Percentiles rank a stretch among this genome's conserved stretches.
phyloP scores from a whole-genome alignment of 1,140 invertebrate genomes.

The Whitmania pigra region DNA sequence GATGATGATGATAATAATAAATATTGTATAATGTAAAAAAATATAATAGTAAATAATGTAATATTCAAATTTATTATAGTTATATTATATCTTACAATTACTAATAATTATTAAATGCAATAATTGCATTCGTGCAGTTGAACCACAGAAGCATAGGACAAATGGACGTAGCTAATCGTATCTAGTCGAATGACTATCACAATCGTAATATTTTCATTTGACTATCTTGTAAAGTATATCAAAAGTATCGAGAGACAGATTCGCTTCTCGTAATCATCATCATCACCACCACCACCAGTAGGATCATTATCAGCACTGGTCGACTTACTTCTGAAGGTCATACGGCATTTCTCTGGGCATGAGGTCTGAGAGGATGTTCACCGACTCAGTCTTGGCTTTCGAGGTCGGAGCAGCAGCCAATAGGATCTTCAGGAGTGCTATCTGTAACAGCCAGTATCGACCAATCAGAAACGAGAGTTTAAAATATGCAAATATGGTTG shows the following conservation, averaged over 20 bases:
- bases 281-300: constrained; percentile 10
- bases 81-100: too few species aligned
- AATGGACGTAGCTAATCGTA: not conserved
- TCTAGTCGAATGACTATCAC: too few species aligned
- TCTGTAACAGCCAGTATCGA: constrained; percentile 41
- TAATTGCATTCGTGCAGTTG: not conserved
- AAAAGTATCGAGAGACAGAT: too few species aligned
- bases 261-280: too few species aligned
- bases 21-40: constrained; percentile 9
- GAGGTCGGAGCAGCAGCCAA: constrained; percentile 91
- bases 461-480: not conserved
- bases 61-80: too few species aligned
- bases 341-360: constrained; percentile 88
- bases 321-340: constrained; percentile 33
- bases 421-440: constrained; percentile 87
- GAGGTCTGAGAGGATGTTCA: constrained; percentile 94
- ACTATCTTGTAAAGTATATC: too few species aligned
- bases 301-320: not conserved
- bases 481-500: too few species aligned
- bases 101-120: too few species aligned
- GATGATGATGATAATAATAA: constrained; percentile 9
- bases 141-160: not conserved
- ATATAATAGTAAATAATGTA: not conserved
- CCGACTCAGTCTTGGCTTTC: constrained; percentile 93
- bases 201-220: too few species aligned